Conservation (phyloP, 2,113 vertebrate genomes). For the Corythoichthys intestinalis region DNA sequence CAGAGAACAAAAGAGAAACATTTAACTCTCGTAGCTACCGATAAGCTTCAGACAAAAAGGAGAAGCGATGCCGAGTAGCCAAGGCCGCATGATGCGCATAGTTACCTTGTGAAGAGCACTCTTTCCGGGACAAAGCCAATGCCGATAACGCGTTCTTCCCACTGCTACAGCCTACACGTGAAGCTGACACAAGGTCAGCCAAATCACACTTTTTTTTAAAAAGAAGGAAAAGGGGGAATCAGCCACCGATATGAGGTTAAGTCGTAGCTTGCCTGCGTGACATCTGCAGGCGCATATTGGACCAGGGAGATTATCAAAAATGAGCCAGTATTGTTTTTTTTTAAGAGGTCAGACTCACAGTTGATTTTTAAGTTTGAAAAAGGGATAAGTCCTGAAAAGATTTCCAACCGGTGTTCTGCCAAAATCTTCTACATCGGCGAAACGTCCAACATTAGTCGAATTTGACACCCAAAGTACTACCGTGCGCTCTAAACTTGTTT, state of each 20-base stretch:
- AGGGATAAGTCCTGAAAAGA: constrained; percentile 40
- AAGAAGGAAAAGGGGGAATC: not conserved
- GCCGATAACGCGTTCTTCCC: constrained; percentile 22
- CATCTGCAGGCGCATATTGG: constrained; percentile 60
- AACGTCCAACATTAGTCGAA: too few relatives aligned
- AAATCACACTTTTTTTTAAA: constrained; percentile 44
- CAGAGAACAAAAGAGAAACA: constrained; percentile 56
- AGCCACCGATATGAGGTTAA: constrained; percentile 47
- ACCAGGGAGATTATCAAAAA: constrained; percentile 47
- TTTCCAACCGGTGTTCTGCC: constrained; percentile 23
- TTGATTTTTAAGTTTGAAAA: constrained; percentile 47
- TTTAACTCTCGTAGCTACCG: constrained; percentile 52
- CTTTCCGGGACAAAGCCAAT: constrained; percentile 9
- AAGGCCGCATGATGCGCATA: constrained; percentile 48
- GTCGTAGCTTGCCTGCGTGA: constrained; percentile 43
- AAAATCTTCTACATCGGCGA: too few relatives aligned
- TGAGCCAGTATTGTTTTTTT: constrained; percentile 44
- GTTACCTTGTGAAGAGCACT: constrained; percentile 45
- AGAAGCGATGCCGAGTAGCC: constrained; percentile 36
- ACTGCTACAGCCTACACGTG: constrained; percentile 27
- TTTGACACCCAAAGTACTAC: too few relatives aligned
- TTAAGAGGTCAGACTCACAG: constrained; percentile 44
- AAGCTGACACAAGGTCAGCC: constrained; percentile 38
- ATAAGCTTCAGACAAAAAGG: constrained; percentile 56
- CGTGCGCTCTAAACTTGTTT: too few relatives aligned